A percentile compares a stretch with the other conserved stretches of the same genome.
Evolutionary conservation across 2,113 vertebrate genomes (phyloP).

Genomic region (Varanus salvator): DNA sequence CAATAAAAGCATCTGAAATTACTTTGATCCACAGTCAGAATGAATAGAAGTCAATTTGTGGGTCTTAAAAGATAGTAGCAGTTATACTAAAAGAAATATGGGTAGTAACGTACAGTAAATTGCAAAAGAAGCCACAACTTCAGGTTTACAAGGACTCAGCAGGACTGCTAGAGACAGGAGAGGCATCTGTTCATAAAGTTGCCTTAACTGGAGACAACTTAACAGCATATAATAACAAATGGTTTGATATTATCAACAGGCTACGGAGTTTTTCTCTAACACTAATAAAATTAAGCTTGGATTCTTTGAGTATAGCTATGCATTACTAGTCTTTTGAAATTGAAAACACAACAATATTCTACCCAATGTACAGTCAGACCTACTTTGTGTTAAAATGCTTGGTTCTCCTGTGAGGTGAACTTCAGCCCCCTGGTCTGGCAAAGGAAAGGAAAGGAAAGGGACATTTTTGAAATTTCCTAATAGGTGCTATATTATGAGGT

Average conservation of each 20-base stretch:
- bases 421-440: not conserved
- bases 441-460: not conserved
- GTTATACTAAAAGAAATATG: conserved; percentile 29
- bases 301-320: not conserved
- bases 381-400: not conserved
- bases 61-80: conserved; percentile 31
- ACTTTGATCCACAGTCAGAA: conserved; percentile 39
- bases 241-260: not conserved
- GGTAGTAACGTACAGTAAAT: not conserved
- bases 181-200: no score
- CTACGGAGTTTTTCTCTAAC: no score
- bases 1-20: conserved; percentile 28
- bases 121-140: no score
- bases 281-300: no score
- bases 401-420: not conserved
- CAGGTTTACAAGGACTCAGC: no score
- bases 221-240: no score
- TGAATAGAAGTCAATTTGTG: conserved; percentile 28
- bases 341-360: not conserved
- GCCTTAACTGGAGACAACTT: no score
- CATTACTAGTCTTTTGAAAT: not conserved
- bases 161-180: no score
- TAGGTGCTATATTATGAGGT: not conserved
- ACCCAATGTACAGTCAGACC: not conserved
- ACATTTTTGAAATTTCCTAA: not conserved